Evolutionary conservation across 2,888 invertebrate species (phyloP), one percentile per base, ranked within the genome.

Genomic region (Parascotia fuliginaria): DNA sequence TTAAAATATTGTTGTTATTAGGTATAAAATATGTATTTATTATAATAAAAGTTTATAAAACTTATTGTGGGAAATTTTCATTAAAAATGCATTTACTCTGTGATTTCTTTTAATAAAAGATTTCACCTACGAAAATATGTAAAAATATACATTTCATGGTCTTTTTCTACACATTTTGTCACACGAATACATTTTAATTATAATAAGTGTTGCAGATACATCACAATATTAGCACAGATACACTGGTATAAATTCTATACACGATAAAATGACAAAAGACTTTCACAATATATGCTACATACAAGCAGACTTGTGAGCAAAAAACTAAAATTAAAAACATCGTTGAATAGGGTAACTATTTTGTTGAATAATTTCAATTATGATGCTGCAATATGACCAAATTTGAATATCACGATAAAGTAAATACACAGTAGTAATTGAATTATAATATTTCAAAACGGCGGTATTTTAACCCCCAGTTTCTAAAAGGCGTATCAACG

Each of bases 81-180:
- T 68, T 69, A 39, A 73, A 76, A 71, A 65, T 47, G 52, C 42
- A 11, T 34, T 43, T 56, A 58, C 57, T 70, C 63, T 66, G 69
- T 70, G 69, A 68, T 57, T 62, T 70, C 61, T 73, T 75, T 81
- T 75, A 75, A 73, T 78, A 69, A 63, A 63, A 77, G 75, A 76
- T 62, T 72, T 73, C 69, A 76, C 73, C 73, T 72, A 70, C 65
- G 72, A 72, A 77, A 78, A 73, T 70, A 73, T 75, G 69, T 68
- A 74, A 78, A 74, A 73, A 75, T 75, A 74, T 67, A 67, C 67
- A 69, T 74, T 68, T 70, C 60, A 65, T 63, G 59, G 67, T 43
- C 41, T 66, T 66, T 62, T 66, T 57, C 64, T 66, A 63, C 67
- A 46, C 61, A 65, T 51, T 33, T 65, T 65, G 37, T 60, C 61